phyloP scores from a whole-genome alignment of 2,888 invertebrate species.

The Phyllotreta cruciferae region DNA sequence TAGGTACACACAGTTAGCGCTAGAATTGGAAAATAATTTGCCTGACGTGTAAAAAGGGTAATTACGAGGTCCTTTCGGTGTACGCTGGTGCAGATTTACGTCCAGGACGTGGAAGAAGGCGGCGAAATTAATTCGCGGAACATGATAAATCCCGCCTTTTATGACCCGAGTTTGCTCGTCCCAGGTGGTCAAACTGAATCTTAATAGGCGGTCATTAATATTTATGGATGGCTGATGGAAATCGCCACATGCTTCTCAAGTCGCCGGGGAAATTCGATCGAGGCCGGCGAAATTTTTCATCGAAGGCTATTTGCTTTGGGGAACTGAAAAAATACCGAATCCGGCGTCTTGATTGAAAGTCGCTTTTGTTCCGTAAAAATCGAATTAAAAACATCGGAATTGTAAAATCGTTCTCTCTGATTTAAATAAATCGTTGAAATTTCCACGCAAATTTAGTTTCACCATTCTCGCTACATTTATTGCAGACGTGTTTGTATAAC shows the following conservation, averaged over 20 bases:
- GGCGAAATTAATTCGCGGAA: constrained; percentile 38
- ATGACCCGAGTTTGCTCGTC: constrained; percentile 37
- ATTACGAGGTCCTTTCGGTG: too few species aligned
- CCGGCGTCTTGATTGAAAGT: not conserved
- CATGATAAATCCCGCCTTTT: constrained; percentile 39
- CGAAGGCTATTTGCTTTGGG: constrained; percentile 1
- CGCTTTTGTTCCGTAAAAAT: not conserved
- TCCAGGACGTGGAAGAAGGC: constrained; percentile 9
- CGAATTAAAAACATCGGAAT: not conserved
- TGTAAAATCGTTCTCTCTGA: too few species aligned
- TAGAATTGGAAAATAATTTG: constrained; percentile 5
- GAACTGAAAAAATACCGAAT: not conserved
- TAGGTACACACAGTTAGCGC: not conserved
- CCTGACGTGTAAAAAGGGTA: too few species aligned
- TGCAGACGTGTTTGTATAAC: too few species aligned
- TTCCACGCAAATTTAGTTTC: too few species aligned
- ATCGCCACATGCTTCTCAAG: constrained; percentile 31
- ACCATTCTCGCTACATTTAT: too few species aligned
- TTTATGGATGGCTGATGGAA: constrained; percentile 42
- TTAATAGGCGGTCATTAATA: constrained; percentile 47
- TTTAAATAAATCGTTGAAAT: too few species aligned
- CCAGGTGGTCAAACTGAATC: constrained; percentile 47
- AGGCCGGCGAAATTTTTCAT: constrained; percentile 2
- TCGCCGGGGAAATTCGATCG: constrained; percentile 29
- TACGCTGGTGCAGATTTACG: not conserved